Evolutionary conservation across 1,140 invertebrate species (phyloP).

Genomic region (Drosophila azteca): DNA sequence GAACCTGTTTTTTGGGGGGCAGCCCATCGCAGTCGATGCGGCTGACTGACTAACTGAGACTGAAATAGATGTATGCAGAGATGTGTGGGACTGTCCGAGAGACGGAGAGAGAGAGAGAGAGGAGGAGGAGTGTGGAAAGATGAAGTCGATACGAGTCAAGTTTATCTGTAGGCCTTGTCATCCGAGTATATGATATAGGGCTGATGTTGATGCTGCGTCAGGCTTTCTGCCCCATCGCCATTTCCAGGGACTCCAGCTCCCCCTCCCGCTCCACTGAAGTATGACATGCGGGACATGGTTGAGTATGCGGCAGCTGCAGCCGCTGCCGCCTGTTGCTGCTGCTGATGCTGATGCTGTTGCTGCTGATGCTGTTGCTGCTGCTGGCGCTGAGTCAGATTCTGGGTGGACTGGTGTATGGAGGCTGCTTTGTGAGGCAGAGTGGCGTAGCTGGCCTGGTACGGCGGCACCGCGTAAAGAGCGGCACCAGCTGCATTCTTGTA

Average conservation of each 20-base stretch:
- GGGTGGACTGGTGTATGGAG: slow-evolving; percentile 82
- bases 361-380: slow-evolving; percentile 75
- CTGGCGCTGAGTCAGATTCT: slow-evolving; percentile 85
- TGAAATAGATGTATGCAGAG: slow-evolving; percentile 24
- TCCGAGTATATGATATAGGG: slow-evolving; percentile 83
- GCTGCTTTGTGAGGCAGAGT: slow-evolving; percentile 87
- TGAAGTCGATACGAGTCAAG: slow-evolving; percentile 26
- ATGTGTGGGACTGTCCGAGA: too few relatives aligned
- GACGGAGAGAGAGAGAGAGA: not conserved
- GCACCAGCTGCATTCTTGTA: slow-evolving; percentile 84
- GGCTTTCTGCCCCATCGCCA: slow-evolving; percentile 61
- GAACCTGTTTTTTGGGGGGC: slow-evolving; percentile 68
- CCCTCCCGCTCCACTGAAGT: slow-evolving; percentile 70
- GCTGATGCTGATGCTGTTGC: slow-evolving; percentile 84
- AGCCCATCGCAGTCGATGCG: slow-evolving; percentile 38
- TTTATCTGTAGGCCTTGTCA: slow-evolving; percentile 83
- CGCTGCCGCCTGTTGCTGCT: slow-evolving; percentile 83
- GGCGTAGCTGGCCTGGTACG: slow-evolving; percentile 85
- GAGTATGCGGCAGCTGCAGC: slow-evolving; percentile 82
- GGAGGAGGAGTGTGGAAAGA: slow-evolving; percentile 27
- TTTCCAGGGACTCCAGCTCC: slow-evolving; percentile 33
- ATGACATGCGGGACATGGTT: slow-evolving; percentile 82
- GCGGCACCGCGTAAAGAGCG: slow-evolving; percentile 84
- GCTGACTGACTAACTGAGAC: slow-evolving; percentile 69
- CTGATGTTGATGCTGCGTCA: slow-evolving; percentile 71